A percentile compares a stretch with the other conserved stretches of the same genome.
Evolutionary conservation across 1,140 invertebrate species (phyloP).

Genomic region (Trichogramma pretiosum): DNA sequence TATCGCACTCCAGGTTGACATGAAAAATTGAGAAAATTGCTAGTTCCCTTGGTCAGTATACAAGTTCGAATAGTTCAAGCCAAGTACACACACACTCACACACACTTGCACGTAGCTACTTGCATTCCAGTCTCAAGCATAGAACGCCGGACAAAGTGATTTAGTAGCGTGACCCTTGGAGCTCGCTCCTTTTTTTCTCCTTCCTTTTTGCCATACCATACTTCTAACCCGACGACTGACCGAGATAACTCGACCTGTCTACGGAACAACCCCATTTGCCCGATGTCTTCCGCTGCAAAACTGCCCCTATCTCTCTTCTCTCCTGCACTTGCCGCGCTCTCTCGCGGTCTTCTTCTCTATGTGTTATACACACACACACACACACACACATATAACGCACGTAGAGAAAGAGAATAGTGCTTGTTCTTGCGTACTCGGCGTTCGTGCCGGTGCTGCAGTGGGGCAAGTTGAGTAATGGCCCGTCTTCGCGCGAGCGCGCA

Average conservation of each 20-base stretch:
- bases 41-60: not conserved
- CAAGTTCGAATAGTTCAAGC: not conserved
- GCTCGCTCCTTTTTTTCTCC: too few species aligned
- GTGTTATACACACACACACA: too few species aligned
- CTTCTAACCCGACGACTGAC: slow-evolving; percentile 38
- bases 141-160: slow-evolving; percentile 34
- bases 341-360: not conserved
- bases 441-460: too few species aligned
- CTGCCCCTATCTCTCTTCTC: slow-evolving; percentile 22
- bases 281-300: slow-evolving; percentile 41
- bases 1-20: not conserved
- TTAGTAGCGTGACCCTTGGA: slow-evolving; percentile 37
- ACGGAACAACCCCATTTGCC: slow-evolving; percentile 43
- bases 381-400: too few species aligned
- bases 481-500: not conserved
- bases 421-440: too few species aligned
- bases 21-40: slow-evolving; percentile 14
- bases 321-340: slow-evolving; percentile 9
- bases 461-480: slow-evolving; percentile 11
- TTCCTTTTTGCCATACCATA: too few species aligned
- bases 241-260: slow-evolving; percentile 40
- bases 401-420: too few species aligned
- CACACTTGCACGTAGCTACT: not conserved
- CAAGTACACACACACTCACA: not conserved
- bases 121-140: slow-evolving; percentile 21